Percentiles rank a stretch among this genome's conserved stretches.
Evolutionary conservation across 2,888 invertebrate species (phyloP).

Genomic region (Copidosoma aretas): DNA sequence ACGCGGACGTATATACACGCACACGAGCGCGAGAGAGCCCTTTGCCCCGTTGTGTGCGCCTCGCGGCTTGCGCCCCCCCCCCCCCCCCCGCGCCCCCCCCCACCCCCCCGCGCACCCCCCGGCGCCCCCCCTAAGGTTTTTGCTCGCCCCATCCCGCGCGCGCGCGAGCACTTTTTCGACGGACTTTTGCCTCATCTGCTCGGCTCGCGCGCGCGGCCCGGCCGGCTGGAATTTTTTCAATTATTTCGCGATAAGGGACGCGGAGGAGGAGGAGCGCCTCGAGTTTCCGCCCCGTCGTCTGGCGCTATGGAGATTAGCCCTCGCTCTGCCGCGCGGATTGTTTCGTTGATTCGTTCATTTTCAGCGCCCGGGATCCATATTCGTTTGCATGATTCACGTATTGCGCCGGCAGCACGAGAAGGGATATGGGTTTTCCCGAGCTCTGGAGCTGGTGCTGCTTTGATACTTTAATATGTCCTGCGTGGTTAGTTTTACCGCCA

Average conservation of each 20-base stretch:
- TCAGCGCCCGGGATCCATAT: too few relatives aligned
- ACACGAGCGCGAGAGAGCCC: too few relatives aligned
- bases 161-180: constrained; percentile 34
- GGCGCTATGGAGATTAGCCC: not conserved
- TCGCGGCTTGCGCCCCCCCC: not conserved
- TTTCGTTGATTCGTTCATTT: too few relatives aligned
- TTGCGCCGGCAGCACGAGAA: too few relatives aligned
- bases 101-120: not conserved
- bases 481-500: too few relatives aligned
- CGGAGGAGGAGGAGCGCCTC: too few relatives aligned
- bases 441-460: too few relatives aligned
- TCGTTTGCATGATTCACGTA: too few relatives aligned
- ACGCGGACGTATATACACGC: too few relatives aligned
- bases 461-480: too few relatives aligned
- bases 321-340: not conserved
- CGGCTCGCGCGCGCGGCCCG: not conserved
- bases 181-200: constrained; percentile 13
- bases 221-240: constrained; percentile 29
- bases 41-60: too few relatives aligned
- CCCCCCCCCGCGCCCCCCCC: not conserved
- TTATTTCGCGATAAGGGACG: constrained; percentile 27
- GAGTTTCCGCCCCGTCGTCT: constrained; percentile 1
- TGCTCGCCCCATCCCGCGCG: constrained; percentile 24
- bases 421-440: too few relatives aligned
- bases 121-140: constrained; percentile 25